phyloP scores from a whole-genome alignment of 23 tunicate species.

The Phallusia fumigata region DNA sequence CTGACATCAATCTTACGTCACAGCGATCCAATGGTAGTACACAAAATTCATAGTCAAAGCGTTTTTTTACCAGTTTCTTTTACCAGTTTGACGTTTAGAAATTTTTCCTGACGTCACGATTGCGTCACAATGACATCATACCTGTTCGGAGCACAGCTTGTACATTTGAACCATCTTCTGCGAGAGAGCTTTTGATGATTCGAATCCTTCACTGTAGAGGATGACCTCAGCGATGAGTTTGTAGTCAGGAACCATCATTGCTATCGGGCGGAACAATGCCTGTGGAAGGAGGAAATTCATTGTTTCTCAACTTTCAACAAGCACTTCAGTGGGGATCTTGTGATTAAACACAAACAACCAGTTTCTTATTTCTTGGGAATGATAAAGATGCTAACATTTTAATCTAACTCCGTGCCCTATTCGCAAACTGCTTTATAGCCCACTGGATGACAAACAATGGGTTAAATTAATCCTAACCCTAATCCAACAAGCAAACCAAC shows the following conservation, averaged over 20 bases:
- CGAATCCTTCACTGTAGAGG: constrained; percentile 99
- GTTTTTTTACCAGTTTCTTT: too few species aligned
- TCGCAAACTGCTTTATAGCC: too few species aligned
- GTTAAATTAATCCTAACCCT: not conserved
- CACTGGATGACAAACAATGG: not conserved
- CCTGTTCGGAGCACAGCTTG: constrained; percentile 99
- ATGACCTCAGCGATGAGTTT: constrained; percentile 97
- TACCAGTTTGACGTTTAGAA: not conserved
- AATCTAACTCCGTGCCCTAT: too few species aligned
- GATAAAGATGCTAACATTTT: too few species aligned
- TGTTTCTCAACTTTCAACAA: too few species aligned
- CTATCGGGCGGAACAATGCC: constrained; percentile 98
- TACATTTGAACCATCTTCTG: constrained; percentile 97
- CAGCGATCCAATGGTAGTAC: too few species aligned
- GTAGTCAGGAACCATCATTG: constrained; percentile 99
- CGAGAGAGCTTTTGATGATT: constrained; percentile 87
- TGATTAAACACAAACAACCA: too few species aligned
- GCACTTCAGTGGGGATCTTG: too few species aligned
- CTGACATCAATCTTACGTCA: too few species aligned
- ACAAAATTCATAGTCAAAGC: too few species aligned
- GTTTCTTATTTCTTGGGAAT: too few species aligned
- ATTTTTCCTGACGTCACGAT: not conserved
- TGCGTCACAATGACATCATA: not conserved
- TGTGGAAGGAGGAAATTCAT: not conserved
- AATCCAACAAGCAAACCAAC: not conserved